Conservation (phyloP, 2,113 vertebrate species). For the Neogale vison region DNA sequence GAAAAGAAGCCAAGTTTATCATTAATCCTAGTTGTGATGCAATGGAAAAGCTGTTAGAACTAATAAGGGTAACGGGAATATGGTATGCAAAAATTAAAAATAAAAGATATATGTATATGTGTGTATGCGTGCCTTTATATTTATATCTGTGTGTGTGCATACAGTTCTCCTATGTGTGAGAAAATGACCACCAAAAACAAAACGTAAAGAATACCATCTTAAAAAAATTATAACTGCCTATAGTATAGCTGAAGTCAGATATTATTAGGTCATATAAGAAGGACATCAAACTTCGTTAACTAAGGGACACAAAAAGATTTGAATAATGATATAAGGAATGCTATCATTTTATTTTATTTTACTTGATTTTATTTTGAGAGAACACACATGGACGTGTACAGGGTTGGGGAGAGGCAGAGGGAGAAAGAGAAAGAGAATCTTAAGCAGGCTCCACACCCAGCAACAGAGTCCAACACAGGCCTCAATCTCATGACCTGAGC, state of each 20-base stretch:
- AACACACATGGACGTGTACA: not conserved
- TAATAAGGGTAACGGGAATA: not conserved
- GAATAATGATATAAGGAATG: not conserved
- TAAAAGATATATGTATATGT: not conserved
- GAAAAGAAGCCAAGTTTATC: not conserved
- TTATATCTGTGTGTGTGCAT: too few relatives aligned
- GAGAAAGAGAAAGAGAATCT: not conserved
- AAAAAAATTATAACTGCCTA: not conserved
- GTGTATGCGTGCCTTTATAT: accelerated
- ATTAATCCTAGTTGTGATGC: not conserved
- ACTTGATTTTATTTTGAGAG: not conserved
- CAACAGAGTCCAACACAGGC: not conserved
- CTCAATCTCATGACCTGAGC: not conserved
- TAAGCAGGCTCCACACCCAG: not conserved
- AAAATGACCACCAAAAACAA: not conserved
- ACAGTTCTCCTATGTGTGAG: not conserved
- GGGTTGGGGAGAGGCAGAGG: not conserved
- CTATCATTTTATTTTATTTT: not conserved
- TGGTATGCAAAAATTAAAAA: not conserved
- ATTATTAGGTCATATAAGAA: not conserved
- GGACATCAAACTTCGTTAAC: not conserved
- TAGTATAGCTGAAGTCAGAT: not conserved
- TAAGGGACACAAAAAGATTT: not conserved
- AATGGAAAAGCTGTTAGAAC: not conserved
- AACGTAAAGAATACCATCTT: not conserved